A percentile compares a stretch with the other conserved stretches of the same genome.
Evolutionary conservation across 2,797 vertebrate species (phyloP).

Genomic region (Hippoglossus hippoglossus): DNA sequence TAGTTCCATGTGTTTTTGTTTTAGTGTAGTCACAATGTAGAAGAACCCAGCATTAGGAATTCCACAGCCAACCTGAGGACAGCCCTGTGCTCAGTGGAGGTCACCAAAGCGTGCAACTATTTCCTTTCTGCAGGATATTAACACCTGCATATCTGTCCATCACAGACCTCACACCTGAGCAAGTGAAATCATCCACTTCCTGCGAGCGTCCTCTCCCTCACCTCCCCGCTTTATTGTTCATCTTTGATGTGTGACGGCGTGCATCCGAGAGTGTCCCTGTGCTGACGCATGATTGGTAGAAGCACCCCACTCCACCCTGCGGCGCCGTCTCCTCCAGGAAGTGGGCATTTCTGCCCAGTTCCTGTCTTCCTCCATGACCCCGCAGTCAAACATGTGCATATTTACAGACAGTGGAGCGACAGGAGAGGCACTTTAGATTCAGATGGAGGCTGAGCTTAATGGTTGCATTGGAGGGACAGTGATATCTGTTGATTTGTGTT

Average conservation of each 20-base stretch:
- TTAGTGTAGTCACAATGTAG: background rate
- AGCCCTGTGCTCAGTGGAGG: constrained; percentile 40
- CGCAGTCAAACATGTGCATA: constrained; percentile 84
- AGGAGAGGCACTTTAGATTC: constrained; percentile 72
- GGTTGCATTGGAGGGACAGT: constrained; percentile 77
- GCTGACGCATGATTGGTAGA: constrained; percentile 73
- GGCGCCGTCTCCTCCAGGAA: constrained; percentile 66
- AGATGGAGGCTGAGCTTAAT: constrained; percentile 74
- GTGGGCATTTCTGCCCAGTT: constrained; percentile 67
- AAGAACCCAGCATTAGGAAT: constrained; percentile 44
- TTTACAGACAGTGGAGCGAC: constrained; percentile 69
- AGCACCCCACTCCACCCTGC: constrained; percentile 23
- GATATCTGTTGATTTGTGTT: constrained; percentile 76
- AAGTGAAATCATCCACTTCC: constrained; percentile 74
- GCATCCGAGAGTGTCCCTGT: constrained; percentile 62
- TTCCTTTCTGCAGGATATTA: constrained; percentile 73
- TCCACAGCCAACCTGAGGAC: constrained; percentile 27
- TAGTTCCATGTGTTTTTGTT: background rate
- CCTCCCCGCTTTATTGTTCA: constrained; percentile 74
- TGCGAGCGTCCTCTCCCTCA: constrained; percentile 67
- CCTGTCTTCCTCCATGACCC: constrained; percentile 72
- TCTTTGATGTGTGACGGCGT: constrained; percentile 77
- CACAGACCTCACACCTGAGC: constrained; percentile 59
- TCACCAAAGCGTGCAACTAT: constrained; percentile 60
- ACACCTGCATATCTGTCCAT: constrained; percentile 65